Evolutionary conservation across 2,113 vertebrate species (phyloP).

Genomic region (Orycteropus afer): DNA sequence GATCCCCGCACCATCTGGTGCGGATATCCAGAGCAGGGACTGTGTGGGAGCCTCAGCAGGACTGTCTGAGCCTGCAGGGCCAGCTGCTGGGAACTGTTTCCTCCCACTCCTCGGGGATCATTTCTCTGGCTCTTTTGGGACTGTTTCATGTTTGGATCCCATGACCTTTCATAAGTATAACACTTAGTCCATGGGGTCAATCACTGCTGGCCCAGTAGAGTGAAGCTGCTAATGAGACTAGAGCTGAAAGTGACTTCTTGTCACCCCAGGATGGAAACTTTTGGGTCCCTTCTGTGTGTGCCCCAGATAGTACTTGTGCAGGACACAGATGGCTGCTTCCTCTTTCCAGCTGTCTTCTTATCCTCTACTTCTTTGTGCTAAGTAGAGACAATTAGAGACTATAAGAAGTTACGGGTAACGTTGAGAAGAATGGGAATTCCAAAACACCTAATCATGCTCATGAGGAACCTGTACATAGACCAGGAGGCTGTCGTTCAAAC

Average conservation of each 20-base stretch:
- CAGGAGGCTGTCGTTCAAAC: no score
- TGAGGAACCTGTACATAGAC: no score
- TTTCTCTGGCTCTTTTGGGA: conserved; percentile 9
- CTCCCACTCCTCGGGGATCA: neutral
- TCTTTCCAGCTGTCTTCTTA: neutral
- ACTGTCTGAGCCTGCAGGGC: conserved; percentile 10
- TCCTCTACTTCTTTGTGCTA: neutral
- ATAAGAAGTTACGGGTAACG: no score
- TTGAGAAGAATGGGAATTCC: no score
- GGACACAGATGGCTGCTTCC: neutral
- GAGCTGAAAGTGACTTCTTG: neutral
- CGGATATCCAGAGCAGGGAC: neutral
- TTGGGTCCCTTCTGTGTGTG: neutral
- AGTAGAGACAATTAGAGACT: neutral
- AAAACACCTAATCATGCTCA: no score
- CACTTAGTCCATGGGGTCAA: neutral
- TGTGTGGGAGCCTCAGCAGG: conserved; percentile 32
- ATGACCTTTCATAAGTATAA: conserved; percentile 42
- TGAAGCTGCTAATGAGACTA: neutral
- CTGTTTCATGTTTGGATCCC: conserved; percentile 43
- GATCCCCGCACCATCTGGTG: neutral
- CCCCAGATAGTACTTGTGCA: no score
- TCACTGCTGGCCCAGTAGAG: neutral
- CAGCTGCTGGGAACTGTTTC: conserved; percentile 53
- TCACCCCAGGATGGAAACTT: neutral